Evolutionary conservation across 2,797 vertebrate species (phyloP).

Genomic region (Eulemur albifrons): DNA sequence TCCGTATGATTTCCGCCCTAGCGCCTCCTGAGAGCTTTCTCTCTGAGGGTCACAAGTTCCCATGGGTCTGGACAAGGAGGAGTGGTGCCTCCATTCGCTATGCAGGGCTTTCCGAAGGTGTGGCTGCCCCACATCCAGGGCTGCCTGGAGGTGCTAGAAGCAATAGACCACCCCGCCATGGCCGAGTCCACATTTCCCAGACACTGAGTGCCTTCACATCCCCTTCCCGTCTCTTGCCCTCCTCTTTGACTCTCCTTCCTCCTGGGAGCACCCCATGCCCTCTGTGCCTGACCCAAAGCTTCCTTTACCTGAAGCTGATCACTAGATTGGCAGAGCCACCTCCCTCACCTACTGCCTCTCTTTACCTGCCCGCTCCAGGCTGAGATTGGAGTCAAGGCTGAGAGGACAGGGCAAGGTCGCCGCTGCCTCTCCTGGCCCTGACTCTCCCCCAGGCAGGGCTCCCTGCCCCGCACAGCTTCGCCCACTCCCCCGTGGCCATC

Average conservation of each 20-base stretch:
- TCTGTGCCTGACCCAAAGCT: background rate
- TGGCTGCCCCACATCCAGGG: background rate
- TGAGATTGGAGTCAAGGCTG: background rate
- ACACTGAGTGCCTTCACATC: too few species aligned
- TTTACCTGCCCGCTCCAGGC: background rate
- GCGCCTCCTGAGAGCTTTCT: background rate
- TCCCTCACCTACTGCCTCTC: background rate
- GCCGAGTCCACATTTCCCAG: background rate
- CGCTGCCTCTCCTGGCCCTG: background rate
- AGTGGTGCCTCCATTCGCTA: fast-evolving
- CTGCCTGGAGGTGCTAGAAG: background rate
- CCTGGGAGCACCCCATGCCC: background rate
- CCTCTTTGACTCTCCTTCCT: background rate
- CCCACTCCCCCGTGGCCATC: too few species aligned
- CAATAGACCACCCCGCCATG: background rate
- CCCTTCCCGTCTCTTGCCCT: background rate
- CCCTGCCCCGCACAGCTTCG: background rate
- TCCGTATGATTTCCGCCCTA: background rate
- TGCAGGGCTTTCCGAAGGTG: background rate
- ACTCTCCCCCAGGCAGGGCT: fast-evolving
- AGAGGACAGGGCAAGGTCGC: background rate
- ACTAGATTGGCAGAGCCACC: background rate
- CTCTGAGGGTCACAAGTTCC: background rate
- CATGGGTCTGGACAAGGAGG: background rate
- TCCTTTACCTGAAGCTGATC: background rate